Base-by-base conservation (phyloP, 2,113 vertebrate species). In the Hydrochoerus hydrochaeris region DNA sequence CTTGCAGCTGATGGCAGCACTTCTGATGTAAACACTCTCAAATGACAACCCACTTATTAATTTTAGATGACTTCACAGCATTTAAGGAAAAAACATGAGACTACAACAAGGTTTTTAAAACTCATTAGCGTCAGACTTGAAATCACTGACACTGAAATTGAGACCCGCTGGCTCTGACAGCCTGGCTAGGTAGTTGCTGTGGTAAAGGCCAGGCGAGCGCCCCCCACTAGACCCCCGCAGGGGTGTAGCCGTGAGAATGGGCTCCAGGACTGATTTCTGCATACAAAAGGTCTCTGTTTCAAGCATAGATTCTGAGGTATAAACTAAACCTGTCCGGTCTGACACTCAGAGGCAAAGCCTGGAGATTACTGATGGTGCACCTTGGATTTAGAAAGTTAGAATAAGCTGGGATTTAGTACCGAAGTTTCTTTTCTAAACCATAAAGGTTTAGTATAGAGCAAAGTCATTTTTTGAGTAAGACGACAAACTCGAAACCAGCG, bases 61-160 rank as follows among this genome's bases (percentile, higher is more conserved):
- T 84, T 81, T 95, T 95, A 91, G 94, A 95, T 86, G 94, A 86
- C 65, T 91, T 94, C 80, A 41, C 58, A 94, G 71, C 52, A 91
- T 77, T 96, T 93, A 92, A 94, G 60, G 19, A 94, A 88, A 93
- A 96, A 95, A 73, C 67, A 85, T 16, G 85, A 97, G 80, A 32
- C 81, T n/a, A 85, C 94, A 81, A 93, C 46, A 80, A 96, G 97
- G 80, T 88, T 46, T 82, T 95, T 84, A 96, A 95, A 97, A 92
- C 90, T 96, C 95, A 86, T 78, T 97, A 96, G 95, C 90, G 65
- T 78, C 12, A 0, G 38, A 81, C 83, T 67, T 71, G 75, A 90
- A 89, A 94, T 89, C 88, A 71, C 67, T 91, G 88, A 77, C 71
- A 71, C 78, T 96, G 83, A 97, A 97, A 90, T 1, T 52, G 95